Evolutionary conservation across 2,888 invertebrate species (phyloP).

Genomic region (Athalia cordata): DNA sequence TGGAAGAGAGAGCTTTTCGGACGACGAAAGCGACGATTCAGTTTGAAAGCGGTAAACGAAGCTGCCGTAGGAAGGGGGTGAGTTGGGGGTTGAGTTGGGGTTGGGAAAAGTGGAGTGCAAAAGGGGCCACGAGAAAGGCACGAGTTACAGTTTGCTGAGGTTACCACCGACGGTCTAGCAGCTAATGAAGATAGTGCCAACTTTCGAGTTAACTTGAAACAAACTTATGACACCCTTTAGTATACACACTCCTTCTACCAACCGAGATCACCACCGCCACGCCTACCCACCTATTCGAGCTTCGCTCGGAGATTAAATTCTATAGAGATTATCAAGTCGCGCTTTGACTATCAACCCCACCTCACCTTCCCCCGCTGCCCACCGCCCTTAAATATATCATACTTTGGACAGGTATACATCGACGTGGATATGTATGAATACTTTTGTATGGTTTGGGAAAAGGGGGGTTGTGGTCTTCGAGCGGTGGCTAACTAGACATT

Average conservation of each 20-base stretch:
- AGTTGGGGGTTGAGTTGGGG: neutral
- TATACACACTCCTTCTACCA: neutral
- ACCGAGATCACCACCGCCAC: neutral
- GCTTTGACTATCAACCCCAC: neutral
- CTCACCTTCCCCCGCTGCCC: too few relatives aligned
- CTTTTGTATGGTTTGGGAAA: neutral
- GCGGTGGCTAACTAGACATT: constrained; percentile 13
- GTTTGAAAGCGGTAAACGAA: neutral
- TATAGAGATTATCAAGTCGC: constrained; percentile 25
- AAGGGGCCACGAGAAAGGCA: too few relatives aligned
- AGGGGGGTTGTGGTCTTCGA: neutral
- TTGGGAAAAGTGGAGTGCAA: neutral
- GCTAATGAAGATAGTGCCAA: constrained; percentile 37
- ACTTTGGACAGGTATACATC: too few relatives aligned
- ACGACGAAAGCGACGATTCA: constrained; percentile 5
- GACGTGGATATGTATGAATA: too few relatives aligned
- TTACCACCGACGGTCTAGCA: constrained; percentile 13
- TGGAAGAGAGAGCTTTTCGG: too few relatives aligned
- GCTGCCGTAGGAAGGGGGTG: neutral
- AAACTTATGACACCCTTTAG: constrained; percentile 27
- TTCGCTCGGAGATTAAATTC: constrained; percentile 24
- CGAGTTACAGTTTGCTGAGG: constrained; percentile 28
- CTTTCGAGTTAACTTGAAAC: constrained; percentile 29
- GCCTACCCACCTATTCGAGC: neutral
- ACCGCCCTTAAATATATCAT: neutral